A percentile compares a stretch with the other conserved stretches of the same genome.
These are phyloP conservation scores for Hycleus phaleratus DNA, from an alignment of 1,140 invertebrate species.

Conservation along the genomic window DNA sequence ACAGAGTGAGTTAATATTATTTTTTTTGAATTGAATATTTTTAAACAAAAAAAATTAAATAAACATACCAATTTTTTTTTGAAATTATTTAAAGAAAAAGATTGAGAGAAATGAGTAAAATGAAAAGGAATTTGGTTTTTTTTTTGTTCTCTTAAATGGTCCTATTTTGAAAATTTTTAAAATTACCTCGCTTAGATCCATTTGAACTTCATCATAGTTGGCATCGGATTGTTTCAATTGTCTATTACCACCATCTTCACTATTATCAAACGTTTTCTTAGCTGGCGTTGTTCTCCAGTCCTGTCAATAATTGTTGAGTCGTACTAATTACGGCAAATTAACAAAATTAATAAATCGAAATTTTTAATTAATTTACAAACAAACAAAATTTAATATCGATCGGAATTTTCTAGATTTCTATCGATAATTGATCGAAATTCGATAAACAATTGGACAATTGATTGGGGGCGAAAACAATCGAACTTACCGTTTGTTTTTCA, in stretches of 20 bases:
- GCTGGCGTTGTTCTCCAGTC: slow-evolving; percentile 19
- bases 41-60: slow-evolving; percentile 3
- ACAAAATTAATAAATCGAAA: not conserved
- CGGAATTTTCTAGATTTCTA: not conserved
- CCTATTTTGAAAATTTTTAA: not conserved
- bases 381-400: not conserved
- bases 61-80: not conserved
- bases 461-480: not conserved
- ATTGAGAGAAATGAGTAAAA: not conserved
- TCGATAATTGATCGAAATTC: too few species aligned
- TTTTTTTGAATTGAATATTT: slow-evolving; percentile 4
- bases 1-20: slow-evolving; percentile 41
- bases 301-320: slow-evolving; percentile 36
- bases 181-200: slow-evolving; percentile 54
- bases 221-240: slow-evolving; percentile 34
- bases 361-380: not conserved
- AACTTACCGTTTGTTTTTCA: slow-evolving; percentile 30
- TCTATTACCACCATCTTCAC: not conserved
- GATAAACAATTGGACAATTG: too few species aligned
- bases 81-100: slow-evolving; percentile 1
- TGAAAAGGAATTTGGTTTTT: not conserved
- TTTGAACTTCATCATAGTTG: slow-evolving; percentile 50
- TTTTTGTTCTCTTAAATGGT: not conserved
- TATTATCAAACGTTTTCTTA: not conserved
- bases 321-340: slow-evolving; percentile 32